Evolutionary conservation across 2,797 vertebrate species (phyloP), one percentile per base, ranked within the genome.

Genomic region (Hippopotamyrus pictus): DNA sequence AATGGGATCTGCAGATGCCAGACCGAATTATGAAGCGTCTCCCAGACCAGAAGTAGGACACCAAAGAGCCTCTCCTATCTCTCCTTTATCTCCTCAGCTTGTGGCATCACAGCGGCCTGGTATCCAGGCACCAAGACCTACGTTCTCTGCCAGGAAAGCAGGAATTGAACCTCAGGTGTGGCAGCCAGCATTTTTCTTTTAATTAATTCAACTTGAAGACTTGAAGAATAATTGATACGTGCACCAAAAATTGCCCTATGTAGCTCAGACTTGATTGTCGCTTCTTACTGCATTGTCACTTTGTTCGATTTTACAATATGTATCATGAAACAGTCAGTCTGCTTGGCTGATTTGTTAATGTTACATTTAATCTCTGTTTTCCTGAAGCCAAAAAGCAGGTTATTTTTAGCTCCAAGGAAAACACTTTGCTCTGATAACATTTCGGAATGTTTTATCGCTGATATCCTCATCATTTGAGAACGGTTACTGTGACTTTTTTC

Each of bases 151-250:
- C 91, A 97, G 96, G 94, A 98, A 96, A 11, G 97, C 96, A 3
- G 99, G 98, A 89, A 97, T 99, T 85, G 95, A 97, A 93, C 95
- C 97, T 9, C 98, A 99, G 99, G 99, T 99, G 97, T 99, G 99
- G 98, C 99, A 96, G 95, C 98, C 99, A 92, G 97, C 96, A 93
- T 96, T 97, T 93, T 97, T 96, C 91, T 96, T 95, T 90, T 95
- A 93, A 88, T 54, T 53, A 48, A 29, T 83, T 46, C 79, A 83
- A 25, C 79, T 83, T 14, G 25, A 85, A 85, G 83, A 85, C 44
- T 50, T 46, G 44, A 85, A 29, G 54, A 73, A 88, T 88, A 73
- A 76, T 33, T 86, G 46, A n/a, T 65, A 22, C 33, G 17, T 25
- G 33, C 51, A n/a, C 17, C 29, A 48, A 59, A 29, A 46, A 50